phyloP scores from a whole-genome alignment of 2,113 vertebrate species.

The Neogobius melanostomus region DNA sequence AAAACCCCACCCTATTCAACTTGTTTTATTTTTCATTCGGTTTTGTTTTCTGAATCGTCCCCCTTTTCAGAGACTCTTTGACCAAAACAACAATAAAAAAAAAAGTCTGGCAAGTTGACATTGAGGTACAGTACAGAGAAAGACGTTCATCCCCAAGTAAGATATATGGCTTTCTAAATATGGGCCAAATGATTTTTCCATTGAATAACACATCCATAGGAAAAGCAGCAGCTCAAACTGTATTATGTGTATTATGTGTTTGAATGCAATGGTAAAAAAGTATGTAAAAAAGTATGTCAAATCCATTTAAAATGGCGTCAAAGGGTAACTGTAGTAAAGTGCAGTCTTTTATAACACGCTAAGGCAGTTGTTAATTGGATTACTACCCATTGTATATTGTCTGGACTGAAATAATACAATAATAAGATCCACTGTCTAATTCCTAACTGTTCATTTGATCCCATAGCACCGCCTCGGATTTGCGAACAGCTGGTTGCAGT shows the following conservation, averaged over 20 bases:
- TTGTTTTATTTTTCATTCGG: conserved; percentile 47
- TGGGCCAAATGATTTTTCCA: too few species aligned
- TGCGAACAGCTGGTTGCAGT: conserved; percentile 67
- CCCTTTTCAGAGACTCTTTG: conserved; percentile 28
- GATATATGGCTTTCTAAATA: too few species aligned
- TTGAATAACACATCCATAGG: too few species aligned
- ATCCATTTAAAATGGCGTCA: too few species aligned
- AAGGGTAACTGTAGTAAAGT: too few species aligned
- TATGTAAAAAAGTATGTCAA: too few species aligned
- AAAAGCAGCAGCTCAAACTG: too few species aligned
- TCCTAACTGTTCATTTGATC: conserved; percentile 53
- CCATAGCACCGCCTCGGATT: conserved; percentile 47
- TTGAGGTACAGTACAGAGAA: conserved; percentile 28
- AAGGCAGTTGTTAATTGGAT: background rate
- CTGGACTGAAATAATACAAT: background rate
- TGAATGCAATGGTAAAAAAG: too few species aligned
- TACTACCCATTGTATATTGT: background rate
- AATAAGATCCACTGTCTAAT: conserved; percentile 8
- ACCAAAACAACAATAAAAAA: conserved; percentile 25
- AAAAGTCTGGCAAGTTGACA: conserved; percentile 33
- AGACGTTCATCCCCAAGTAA: background rate
- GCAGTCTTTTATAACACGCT: too few species aligned
- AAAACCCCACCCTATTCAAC: conserved; percentile 54
- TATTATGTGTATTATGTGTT: too few species aligned
- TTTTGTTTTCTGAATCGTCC: conserved; percentile 45